Evolutionary conservation across 2,113 vertebrate species (phyloP), one percentile per base, ranked within the genome.

Genomic region (Ictidomys tridecemlineatus): DNA sequence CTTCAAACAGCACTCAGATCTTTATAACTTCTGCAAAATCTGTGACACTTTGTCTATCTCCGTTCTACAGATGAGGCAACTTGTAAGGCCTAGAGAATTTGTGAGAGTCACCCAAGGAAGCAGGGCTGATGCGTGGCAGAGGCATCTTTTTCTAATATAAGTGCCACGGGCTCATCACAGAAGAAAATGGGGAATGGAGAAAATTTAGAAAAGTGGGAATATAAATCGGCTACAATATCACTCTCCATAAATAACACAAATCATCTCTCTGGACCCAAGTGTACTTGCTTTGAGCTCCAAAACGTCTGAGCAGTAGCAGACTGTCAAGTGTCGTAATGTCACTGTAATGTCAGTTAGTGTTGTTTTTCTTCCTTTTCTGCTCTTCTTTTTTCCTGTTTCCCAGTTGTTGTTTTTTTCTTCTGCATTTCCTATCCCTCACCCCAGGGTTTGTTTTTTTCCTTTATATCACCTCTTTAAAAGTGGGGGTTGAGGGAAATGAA

Each of bases 401-500:
- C 56, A 56, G n/a, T 74, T 94, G 95, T 92, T 48, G 86, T 42
- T 74, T 89, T 65, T 77, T 74, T 56, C 63, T 77, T 72, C 37
- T 58, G 32, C 70, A 26, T 42, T 83, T 80, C 70, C 85, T 88
- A 30, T 37, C 42, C 16, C 30, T 84, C 24, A 3, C 6, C 34
- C 13, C 22, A 37, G 12, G 13, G 18, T 45, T 45, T 6, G 7
- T 45, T 45, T 72, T 37, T 93, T 76, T 30, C 84, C 70, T 91
- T 90, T 67, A 48, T n/a, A 8, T 8, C 28, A 51, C 45, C 24
- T 77, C 77, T 77, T 92, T 90, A 92, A 88, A 45, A 93, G 30
- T n/a, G 53, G 85, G 56, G 48, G 28, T 61, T 37, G 30, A 79
- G 72, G 73, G 85, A 92, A 88, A 85, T 32, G 53, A 83, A 80